phyloP scores from a whole-genome alignment of 2,888 invertebrate genomes.

The Pseudanteris insignis region DNA sequence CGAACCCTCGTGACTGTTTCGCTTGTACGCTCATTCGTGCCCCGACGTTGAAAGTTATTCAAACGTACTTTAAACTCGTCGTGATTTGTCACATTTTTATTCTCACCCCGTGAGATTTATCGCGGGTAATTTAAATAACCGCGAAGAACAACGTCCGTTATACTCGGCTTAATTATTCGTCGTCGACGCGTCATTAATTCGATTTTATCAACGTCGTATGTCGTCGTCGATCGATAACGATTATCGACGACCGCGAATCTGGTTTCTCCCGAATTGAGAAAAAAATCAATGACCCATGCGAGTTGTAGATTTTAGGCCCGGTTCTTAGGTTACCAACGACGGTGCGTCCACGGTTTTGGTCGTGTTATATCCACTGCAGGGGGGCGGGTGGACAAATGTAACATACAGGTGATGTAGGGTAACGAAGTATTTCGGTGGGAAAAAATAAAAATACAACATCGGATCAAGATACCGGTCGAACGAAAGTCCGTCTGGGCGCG shows the following conservation, averaged over 20 bases:
- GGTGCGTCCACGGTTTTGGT: too few species aligned
- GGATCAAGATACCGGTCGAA: constrained; percentile 8
- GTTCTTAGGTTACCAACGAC: constrained; percentile 37
- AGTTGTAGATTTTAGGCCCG: constrained; percentile 22
- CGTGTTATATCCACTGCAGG: too few species aligned
- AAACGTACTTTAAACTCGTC: too few species aligned
- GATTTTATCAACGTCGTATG: constrained; percentile 46
- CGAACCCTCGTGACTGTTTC: constrained; percentile 5
- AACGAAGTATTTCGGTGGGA: too few species aligned
- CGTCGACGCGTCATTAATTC: constrained; percentile 44
- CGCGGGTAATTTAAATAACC: too few species aligned
- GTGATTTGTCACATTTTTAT: constrained; percentile 12
- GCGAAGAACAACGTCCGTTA: too few species aligned
- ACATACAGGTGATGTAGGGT: too few species aligned
- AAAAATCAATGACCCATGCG: constrained; percentile 47
- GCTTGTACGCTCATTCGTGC: too few species aligned
- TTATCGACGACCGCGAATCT: constrained; percentile 49
- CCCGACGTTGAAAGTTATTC: too few species aligned
- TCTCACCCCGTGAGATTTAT: not conserved
- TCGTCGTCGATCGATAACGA: constrained; percentile 50
- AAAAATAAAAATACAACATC: constrained; percentile 2
- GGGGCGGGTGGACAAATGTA: too few species aligned
- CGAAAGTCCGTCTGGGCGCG: constrained; percentile 10
- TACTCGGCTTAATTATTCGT: constrained; percentile 38
- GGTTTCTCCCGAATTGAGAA: constrained; percentile 41